Evolutionary conservation across 2,113 vertebrate genomes (phyloP).

Genomic region (Rostratula benghalensis): DNA sequence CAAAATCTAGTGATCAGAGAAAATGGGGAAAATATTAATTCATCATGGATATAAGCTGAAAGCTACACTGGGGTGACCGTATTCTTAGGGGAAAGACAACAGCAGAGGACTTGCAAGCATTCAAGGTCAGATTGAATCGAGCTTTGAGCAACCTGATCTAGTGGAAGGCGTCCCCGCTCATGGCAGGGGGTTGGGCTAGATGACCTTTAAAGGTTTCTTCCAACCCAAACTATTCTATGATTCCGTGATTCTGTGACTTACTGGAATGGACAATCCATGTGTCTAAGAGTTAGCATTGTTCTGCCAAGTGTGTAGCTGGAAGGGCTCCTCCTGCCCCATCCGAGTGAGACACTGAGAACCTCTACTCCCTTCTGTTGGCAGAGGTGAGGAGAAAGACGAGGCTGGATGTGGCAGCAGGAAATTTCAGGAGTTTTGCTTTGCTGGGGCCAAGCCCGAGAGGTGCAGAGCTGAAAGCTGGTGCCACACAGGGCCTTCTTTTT

Average conservation of each 20-base stretch:
- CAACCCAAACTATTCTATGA: neutral
- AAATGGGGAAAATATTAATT: neutral
- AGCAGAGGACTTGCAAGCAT: neutral
- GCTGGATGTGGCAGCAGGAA: neutral
- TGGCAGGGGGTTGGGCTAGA: neutral
- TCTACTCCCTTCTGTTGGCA: neutral
- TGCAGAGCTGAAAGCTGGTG: neutral
- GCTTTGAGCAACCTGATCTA: neutral
- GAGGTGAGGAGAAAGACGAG: accelerated
- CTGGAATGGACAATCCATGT: accelerated
- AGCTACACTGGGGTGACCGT: neutral
- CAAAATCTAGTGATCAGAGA: neutral
- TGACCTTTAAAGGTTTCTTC: neutral
- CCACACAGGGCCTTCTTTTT: neutral
- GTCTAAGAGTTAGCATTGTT: neutral
- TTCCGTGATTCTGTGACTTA: neutral
- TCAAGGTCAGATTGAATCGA: neutral
- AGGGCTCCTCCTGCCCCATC: neutral
- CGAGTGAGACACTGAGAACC: accelerated
- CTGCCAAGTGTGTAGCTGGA: neutral
- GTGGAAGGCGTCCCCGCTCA: neutral
- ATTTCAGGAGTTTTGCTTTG: neutral
- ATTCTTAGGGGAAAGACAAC: neutral
- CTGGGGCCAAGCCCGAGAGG: neutral
- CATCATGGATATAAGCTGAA: neutral